Percentiles rank a stretch among this genome's conserved stretches.
These are phyloP conservation scores for Machaerirhynchus nigripectus DNA, from an alignment of 2,113 vertebrate species.

Conservation along the genomic window DNA sequence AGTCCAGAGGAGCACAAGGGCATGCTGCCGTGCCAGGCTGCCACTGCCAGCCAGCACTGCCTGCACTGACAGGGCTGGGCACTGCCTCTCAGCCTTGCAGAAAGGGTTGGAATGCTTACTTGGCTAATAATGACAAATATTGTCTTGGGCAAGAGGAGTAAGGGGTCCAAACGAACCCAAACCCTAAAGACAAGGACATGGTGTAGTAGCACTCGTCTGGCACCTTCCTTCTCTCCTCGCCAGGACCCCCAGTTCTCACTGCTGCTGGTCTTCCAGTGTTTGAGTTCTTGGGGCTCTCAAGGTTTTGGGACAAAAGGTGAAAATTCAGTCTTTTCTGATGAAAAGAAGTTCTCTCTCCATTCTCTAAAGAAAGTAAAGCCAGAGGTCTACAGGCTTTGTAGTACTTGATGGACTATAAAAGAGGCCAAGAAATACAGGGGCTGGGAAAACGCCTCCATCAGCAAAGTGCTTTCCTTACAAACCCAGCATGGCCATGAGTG, in stretches of 20 bases:
- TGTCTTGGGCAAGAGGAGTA: fast-evolving
- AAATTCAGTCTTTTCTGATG: background rate
- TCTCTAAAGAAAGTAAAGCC: background rate
- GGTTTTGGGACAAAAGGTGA: background rate
- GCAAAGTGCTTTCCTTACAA: background rate
- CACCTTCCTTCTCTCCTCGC: background rate
- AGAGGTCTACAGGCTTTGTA: background rate
- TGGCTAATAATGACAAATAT: background rate
- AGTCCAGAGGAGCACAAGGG: fast-evolving
- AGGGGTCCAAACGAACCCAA: background rate
- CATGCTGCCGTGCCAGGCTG: background rate
- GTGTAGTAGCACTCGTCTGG: background rate
- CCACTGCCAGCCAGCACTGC: background rate
- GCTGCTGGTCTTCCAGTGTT: background rate
- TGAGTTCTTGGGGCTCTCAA: background rate
- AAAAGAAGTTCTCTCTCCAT: background rate
- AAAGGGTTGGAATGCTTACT: background rate
- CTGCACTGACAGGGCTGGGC: fast-evolving
- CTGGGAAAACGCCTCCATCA: background rate
- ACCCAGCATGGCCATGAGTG: fast-evolving
- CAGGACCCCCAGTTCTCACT: background rate
- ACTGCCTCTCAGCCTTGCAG: background rate
- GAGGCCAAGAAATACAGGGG: background rate
- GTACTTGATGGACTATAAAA: background rate
- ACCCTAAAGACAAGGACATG: background rate